phyloP scores from a whole-genome alignment of 2,113 vertebrate species.

The Megaleporinus macrocephalus region DNA sequence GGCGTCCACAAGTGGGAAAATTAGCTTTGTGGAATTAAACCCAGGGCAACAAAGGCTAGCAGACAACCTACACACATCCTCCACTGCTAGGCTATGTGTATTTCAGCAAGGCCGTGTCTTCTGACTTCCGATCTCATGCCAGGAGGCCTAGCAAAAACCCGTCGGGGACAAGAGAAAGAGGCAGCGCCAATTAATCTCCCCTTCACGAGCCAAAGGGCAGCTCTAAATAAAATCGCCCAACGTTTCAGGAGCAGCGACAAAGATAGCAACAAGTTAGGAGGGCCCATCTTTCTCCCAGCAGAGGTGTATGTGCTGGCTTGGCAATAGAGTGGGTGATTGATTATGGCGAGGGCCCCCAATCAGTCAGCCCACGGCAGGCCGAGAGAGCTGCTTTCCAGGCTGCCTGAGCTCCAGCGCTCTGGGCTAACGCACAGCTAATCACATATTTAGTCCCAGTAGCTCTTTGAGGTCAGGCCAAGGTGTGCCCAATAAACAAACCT shows the following conservation, averaged over 20 bases:
- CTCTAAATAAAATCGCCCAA: constrained; percentile 55
- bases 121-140: constrained; percentile 30
- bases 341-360: constrained; percentile 53
- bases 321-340: constrained; percentile 67
- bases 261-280: constrained; percentile 56
- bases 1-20: constrained; percentile 25
- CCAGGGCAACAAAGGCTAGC: constrained; percentile 18
- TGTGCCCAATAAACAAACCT: constrained; percentile 79
- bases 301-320: constrained; percentile 38
- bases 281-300: constrained; percentile 33
- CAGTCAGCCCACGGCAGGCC: constrained; percentile 44
- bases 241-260: constrained; percentile 47
- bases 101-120: constrained; percentile 26
- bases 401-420: constrained; percentile 49
- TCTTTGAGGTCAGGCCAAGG: constrained; percentile 74
- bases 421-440: constrained; percentile 73
- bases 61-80: constrained; percentile 31
- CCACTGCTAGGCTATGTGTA: constrained; percentile 16
- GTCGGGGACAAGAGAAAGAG: constrained; percentile 49
- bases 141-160: constrained; percentile 42
- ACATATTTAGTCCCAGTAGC: constrained; percentile 66
- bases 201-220: constrained; percentile 43
- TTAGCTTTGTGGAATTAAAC: constrained; percentile 26
- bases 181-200: constrained; percentile 58
- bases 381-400: constrained; percentile 43